These are phyloP conservation scores for Leucophenga maculata DNA, from an alignment of 2,888 invertebrate genomes.

Conservation along the genomic window DNA sequence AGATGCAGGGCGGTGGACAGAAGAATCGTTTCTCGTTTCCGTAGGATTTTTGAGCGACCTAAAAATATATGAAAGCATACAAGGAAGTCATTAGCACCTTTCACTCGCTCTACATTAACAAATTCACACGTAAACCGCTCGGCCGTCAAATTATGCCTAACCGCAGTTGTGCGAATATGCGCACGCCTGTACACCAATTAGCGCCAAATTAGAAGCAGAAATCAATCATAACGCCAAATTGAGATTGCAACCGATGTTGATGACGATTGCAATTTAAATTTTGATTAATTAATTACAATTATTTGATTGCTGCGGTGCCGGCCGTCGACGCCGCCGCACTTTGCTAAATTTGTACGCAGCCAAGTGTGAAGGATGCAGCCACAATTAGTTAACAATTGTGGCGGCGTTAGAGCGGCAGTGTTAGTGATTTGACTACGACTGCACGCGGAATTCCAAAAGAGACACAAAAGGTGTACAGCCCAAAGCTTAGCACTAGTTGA, in stretches of 20 bases:
- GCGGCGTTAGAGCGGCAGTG: constrained; percentile 33
- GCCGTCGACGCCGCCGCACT: constrained; percentile 29
- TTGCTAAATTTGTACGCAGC: constrained; percentile 67
- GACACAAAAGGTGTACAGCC: neutral
- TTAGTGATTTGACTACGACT: constrained; percentile 2
- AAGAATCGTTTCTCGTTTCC: constrained; percentile 99
- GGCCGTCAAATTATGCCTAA: constrained; percentile 25
- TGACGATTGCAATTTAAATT: constrained; percentile 56
- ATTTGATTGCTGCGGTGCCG: constrained; percentile 52
- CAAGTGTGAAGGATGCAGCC: constrained; percentile 70
- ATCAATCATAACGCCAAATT: constrained; percentile 57
- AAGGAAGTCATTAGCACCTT: constrained; percentile 19
- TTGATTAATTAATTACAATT: constrained; percentile 68
- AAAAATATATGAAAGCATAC: constrained; percentile 35
- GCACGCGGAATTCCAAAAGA: constrained; percentile 28
- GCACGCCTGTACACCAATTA: neutral
- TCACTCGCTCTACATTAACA: constrained; percentile 23
- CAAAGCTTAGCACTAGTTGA: neutral
- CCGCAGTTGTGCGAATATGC: neutral
- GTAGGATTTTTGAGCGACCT: constrained; percentile 98
- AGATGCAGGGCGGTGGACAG: constrained; percentile 99
- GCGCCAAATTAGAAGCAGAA: constrained; percentile 25
- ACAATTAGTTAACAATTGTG: constrained; percentile 40
- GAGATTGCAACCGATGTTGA: constrained; percentile 31
- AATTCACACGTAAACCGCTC: constrained; percentile 23